These are phyloP conservation scores for Dasyornis broadbenti DNA, from an alignment of 2,113 vertebrate genomes.

Conservation along the genomic window DNA sequence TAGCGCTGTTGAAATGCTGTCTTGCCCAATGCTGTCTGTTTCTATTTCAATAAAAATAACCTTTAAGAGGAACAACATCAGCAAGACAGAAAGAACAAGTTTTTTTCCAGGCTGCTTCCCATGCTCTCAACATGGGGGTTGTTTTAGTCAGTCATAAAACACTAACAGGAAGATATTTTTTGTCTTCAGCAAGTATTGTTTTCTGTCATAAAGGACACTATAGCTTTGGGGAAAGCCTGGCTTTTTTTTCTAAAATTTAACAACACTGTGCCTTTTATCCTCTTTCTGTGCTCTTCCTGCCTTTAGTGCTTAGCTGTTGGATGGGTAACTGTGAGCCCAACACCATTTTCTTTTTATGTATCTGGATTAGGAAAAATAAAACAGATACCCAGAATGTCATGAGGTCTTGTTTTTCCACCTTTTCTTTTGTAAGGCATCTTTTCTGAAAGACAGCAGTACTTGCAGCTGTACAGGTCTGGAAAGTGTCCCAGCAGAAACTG, in stretches of 20 bases:
- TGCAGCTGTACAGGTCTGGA: neutral
- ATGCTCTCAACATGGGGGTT: neutral
- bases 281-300: neutral
- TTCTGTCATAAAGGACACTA: neutral
- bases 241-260: neutral
- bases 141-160: neutral
- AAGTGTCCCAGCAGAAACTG: neutral
- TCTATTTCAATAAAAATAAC: neutral
- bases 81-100: neutral
- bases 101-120: neutral
- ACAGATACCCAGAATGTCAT: neutral
- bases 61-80: neutral
- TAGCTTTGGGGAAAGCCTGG: neutral
- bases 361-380: neutral
- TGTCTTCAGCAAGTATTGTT: neutral
- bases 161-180: neutral
- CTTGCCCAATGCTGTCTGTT: neutral
- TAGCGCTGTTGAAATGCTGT: neutral
- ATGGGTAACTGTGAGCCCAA: neutral
- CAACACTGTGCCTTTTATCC: neutral
- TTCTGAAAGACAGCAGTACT: neutral
- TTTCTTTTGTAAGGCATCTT: neutral
- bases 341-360: neutral
- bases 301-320: neutral
- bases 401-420: neutral